Evolutionary conservation across 2,888 invertebrate species (phyloP), one percentile per base, ranked within the genome.

Genomic region (Heliconius charithonia): DNA sequence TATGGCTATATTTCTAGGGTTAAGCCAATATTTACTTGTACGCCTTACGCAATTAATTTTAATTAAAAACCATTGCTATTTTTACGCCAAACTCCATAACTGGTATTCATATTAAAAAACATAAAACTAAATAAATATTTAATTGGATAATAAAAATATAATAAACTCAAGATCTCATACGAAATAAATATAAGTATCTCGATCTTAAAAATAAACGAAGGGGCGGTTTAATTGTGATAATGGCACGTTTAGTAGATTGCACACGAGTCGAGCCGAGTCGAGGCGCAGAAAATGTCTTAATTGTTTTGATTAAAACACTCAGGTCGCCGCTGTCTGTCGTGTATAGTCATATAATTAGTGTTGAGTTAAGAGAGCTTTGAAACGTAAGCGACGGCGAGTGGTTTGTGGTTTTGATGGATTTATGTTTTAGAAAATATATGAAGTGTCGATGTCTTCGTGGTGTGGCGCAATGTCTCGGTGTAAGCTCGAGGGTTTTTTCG

Each of bases 221-320:
- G 66, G 41, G 19, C n/a, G 51, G 32, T 59, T 65, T 74, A 74
- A 74, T 74, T 74, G 74, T 63, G 73, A 76, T 77, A 79, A 79
- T 77, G 63, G 75, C 59, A 41, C 71, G 67, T 67, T 51, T 51
- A 29, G 72, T 63, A 75, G 79, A 81, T 81, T 81, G 66, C 67
- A 69, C 56, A 66, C 65, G 77, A 63, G 62, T 72, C 77, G 37
- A 37, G 37, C 10, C 37, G 32, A 32, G 32, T 32, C 7, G 32
- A 25, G 67, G 45, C 63, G 75, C 81, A 81, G 77, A 81, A 79
- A 81, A 81, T 29, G 71, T 51, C 71, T 70, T 80, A 74, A 79
- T 81, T 81, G 77, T 72, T 66, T 81, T 76, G 79, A 81, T 81
- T 79, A 79, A 81, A 67, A 77, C 77, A 67, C 59, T 69, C 80